Base-by-base conservation (phyloP, 2,113 vertebrate species). In the Marmota flaviventris region DNA sequence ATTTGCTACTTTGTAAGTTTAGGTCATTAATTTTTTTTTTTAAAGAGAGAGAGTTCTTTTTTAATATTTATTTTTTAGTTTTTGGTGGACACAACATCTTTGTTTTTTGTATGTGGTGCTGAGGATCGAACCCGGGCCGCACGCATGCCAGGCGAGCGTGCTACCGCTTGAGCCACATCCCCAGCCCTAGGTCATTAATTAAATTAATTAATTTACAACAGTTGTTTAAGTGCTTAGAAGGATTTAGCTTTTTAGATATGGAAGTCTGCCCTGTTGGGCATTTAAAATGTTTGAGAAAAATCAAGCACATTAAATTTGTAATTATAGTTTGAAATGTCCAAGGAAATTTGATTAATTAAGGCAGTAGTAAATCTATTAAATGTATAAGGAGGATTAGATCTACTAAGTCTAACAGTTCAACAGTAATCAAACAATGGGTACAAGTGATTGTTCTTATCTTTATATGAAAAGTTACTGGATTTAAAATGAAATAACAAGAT, bases 341-440 rank as follows among this genome's bases (percentile, higher is more conserved):
- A 96, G 87, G 92, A 85, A 96, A 95, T 95, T 85, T 89, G 89
- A 89, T 91, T 97, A 89, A 96, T 92, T 96, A 95, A 93, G 63
- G 78, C 37, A 63, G 63, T 78, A 85, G 94, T 58, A 58, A 58
- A 69, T 75, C 82, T 91, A 73, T 95, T 85, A 91, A 93, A 63
- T 89, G 29, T 93, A 91, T 83, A 94, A 95, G 77, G 61, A 93
- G 12, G 39, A 85, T n/a, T 70, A 82, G 72, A 63, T 85, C 45
- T 86, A 87, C 37, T 85, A 51, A 51, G 48, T 51, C 48, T 51
- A 87, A 95, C 75, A 84, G 89, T 90, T 96, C 24, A 93, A 77
- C 18, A 81, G n/a, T 85, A 85, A 85, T 89, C 51, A 91, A 63
- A 94, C 75, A 93, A 75, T 45, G 95, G 82, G 61, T 70, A 61